phyloP scores from a whole-genome alignment of 2,113 vertebrate genomes.

The Alligator sinensis region DNA sequence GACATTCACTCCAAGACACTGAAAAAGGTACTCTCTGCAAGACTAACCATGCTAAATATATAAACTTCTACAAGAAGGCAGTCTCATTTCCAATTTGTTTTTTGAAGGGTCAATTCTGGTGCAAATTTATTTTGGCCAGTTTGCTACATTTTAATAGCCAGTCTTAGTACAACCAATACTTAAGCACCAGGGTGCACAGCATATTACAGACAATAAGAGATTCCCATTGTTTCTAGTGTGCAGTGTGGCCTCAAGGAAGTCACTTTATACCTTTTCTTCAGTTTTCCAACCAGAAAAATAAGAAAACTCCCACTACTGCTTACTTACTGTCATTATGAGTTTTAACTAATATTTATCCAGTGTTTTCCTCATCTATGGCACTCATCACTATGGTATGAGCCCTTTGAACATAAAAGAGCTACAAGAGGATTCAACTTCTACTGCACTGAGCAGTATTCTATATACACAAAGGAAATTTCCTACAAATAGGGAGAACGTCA shows the following conservation, averaged over 20 bases:
- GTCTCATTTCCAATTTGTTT: background rate
- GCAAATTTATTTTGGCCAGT: background rate
- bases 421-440: background rate
- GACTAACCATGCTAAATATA: background rate
- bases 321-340: background rate
- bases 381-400: background rate
- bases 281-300: background rate
- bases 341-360: background rate
- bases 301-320: background rate
- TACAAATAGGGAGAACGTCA: background rate
- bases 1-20: fast-evolving
- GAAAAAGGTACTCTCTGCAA: background rate
- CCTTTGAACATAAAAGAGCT: background rate
- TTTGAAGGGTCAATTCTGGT: background rate
- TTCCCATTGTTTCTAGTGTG: background rate
- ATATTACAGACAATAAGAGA: background rate
- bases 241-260: background rate
- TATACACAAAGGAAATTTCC: background rate
- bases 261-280: background rate
- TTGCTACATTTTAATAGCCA: background rate
- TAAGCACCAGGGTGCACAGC: background rate
- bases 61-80: background rate
- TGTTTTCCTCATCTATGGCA: background rate
- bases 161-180: background rate
- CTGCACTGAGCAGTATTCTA: background rate